Evolutionary conservation across 2,113 vertebrate species (phyloP), one percentile per base, ranked within the genome.

Genomic region (Cyanocitta stelleri): DNA sequence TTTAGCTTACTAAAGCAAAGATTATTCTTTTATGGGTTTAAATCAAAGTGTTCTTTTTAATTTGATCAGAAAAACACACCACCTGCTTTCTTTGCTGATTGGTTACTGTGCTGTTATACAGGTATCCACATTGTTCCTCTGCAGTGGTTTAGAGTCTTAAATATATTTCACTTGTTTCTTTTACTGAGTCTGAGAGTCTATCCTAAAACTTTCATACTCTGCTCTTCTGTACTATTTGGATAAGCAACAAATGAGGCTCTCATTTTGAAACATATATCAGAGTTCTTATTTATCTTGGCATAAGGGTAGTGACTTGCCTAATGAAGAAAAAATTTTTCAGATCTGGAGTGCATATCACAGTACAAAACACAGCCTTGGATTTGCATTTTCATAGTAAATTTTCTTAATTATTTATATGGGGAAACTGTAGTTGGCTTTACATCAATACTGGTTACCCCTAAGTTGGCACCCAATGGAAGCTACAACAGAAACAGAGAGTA

Each of bases 281-380:
- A 85, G 20, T 51, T 82, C 26, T 89, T 87, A 88, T 83, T 90
- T 96, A 85, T 77, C 55, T 94, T 96, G 87, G 93, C 78, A 67
- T 63, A 66, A 76, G 22, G 9, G n/a, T 48, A 80, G 54, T 62
- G 80, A 83, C 43, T 94, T 74, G 29, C 48, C 58, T 96, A 90
- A 94, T 35, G 51, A 72, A 77, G 46, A 89, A 95, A 69, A 69
- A 94, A 77, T 20, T n/a, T 43, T 75, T 93, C 49, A 80, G 72
- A 83, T 93, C 43, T 63, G 46, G 55, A 58, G 10, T 83, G 35
- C 17, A 6, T 68, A 56, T 64, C 37, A 41, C 64, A 82, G 51
- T 41, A 85, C 67, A 93, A 87, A 95, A 83, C 16, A 55, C 13
- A 90, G 63, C 43, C 51, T 85, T 73, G 58, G 39, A 68, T 96